Evolutionary conservation across 2,888 invertebrate genomes (phyloP), one percentile per base, ranked within the genome.

Genomic region (Cosmia pyralina): DNA sequence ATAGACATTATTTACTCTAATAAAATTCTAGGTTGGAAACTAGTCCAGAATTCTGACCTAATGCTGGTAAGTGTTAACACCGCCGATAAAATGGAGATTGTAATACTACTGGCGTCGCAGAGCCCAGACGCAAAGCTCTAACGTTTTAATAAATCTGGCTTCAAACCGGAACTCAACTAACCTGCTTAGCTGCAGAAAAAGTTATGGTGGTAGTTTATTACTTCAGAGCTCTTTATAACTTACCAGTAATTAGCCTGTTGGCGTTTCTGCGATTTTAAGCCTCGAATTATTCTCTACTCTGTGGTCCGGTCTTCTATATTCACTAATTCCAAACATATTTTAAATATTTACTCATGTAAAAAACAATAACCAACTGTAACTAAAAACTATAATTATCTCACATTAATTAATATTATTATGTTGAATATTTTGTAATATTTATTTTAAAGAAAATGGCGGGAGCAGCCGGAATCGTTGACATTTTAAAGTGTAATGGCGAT

Each of bases 361-460:
- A 53, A 57, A 34, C 55, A 53, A 17, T 82, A 66, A 70, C 50
- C 38, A 50, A 55, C 60, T 13, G n/a, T 50, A 69, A 53, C 22
- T 65, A 82, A 48, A 63, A 58, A 60, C 52, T 57, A 58, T 52
- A 55, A 48, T 28, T 72, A 46, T 44, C 46, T 57, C 44, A 38
- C 53, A 50, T 17, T 28, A 55, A 34, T 34, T 2, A 53, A 34
- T 55, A n/a, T 6, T 34, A 38, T 55, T 22, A 44, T 57, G 13
- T 66, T 65, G 15, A 38, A 50, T 64, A 68, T 69, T 70, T 53
- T 64, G 10, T 53, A 67, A 58, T 59, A 59, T 48, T 52, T 44
- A n/a, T 44, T 52, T 69, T 0, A 72, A 44, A 44, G 5, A 58
- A 84, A 67, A 81, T 72, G 70, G 76, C 82, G 79, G 82, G 48